Evolutionary conservation across 2,888 invertebrate genomes (phyloP), one percentile per base, ranked within the genome.

Genomic region (Dorcus parallelipipedus): DNA sequence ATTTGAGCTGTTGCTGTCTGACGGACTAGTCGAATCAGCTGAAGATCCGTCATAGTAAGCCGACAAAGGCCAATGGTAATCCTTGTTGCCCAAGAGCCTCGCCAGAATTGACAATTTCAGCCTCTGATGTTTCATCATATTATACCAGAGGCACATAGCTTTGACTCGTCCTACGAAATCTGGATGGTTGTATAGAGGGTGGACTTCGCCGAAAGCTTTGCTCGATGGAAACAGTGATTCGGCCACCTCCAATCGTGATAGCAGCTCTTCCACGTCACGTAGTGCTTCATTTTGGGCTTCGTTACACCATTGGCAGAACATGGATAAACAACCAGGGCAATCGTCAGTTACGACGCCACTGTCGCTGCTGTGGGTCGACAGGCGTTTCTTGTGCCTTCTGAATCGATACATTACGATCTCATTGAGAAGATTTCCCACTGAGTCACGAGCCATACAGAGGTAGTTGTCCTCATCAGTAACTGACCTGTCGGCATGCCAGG

Each of bases 131-230:
- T 86, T 85, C 0, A 92, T 91, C 74, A 92, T 89, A 78, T 96
- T 97, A 76, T 90, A 91, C 95, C 96, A 97, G 2, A 95, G 81
- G 71, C 92, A 93, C 85, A 96, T 87, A 9, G 93, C 89, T 77
- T 89, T 88, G 8, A 90, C 82, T 68, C 88, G 80, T 10, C 45
- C 45, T 33, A 83, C 83, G 70, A 93, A 90, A 56, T 82, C 81
- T 1, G 81, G 74, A 58, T 86, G 85, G 59, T 82, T 85, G 63
- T 90, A 86, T 10, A 88, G 79, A 9, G 89, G 88, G 80, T 90
- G 90, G 59, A 89, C 85, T 5, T 79, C 79, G 0, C 86, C 89
- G 80, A 95, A 89, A 20, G 91, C 89, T 67, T 88, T 86, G 52
- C 87, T 87, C 4, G 93, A 93, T 0, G 95, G 93, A 79, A 91